These are phyloP conservation scores for Lophura nycthemera DNA, from an alignment of 2,113 vertebrate species.

Conservation along the genomic window DNA sequence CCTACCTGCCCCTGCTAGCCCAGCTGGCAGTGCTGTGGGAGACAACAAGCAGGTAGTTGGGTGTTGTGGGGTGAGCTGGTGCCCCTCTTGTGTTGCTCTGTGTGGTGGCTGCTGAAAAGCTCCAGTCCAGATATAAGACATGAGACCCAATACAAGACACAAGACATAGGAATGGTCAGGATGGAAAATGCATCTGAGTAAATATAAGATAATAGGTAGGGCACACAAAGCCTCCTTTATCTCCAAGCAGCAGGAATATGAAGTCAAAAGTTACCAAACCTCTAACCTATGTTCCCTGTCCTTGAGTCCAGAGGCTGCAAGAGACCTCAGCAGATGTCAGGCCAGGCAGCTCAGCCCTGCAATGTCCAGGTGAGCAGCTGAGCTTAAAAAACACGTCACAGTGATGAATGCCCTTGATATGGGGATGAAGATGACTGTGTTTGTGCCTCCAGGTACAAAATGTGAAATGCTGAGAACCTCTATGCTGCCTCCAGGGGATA, in stretches of 20 bases:
- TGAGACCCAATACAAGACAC: background rate
- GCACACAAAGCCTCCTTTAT: background rate
- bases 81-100: background rate
- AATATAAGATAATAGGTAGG: background rate
- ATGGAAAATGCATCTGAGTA: background rate
- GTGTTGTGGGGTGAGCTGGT: background rate
- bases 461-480: background rate
- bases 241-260: background rate
- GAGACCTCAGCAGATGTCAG: accelerated
- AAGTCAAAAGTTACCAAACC: background rate
- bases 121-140: accelerated
- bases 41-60: background rate
- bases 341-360: background rate
- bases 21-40: background rate
- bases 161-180: background rate
- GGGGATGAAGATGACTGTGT: accelerated
- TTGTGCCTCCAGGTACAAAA: background rate
- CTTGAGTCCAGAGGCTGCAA: background rate
- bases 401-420: background rate
- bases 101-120: background rate
- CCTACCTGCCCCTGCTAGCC: background rate
- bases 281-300: background rate
- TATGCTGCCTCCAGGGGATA: background rate
- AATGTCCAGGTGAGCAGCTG: background rate
- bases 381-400: background rate